Evolutionary conservation across 1,140 invertebrate genomes (phyloP), one percentile per base, ranked within the genome.

Genomic region (Cydia strobilella): DNA sequence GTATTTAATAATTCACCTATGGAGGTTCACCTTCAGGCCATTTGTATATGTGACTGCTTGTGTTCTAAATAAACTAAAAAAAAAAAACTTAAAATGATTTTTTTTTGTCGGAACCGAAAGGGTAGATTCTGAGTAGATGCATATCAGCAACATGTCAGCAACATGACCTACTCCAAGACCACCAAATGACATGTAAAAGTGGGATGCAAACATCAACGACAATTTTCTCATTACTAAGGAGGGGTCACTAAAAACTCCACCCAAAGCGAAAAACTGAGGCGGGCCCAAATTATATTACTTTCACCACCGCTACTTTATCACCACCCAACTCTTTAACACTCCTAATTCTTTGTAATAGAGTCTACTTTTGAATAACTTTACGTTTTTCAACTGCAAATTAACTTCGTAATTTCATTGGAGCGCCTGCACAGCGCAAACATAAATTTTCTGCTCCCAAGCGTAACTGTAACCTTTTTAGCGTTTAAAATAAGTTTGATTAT

Each of bases 401-500:
- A 69, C 65, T 69, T 69, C 23, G 65, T 39, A 69, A 18, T 69
- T 59, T 59, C 54, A 59, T 59, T 35, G 1, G 15, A 18, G 27
- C 15, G 31, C 65, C 2, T 69, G 3, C n/a, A 10, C 65, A 23
- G 6, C 10, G 54, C 65, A 69, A 39, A 13, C 2, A 20, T 69
- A 69, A 7, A 1, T 39, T 69, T 69, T 10, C 65, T 3, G 65
- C n/a, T 39, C 1, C n/a, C 4, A 35, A 69, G 20, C 7, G 12
- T 35, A 35, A 10, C 6, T 18, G 4, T 35, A 69, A 35, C 0
- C n/a, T 69, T 39, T 69, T 42, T 39, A 10, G 0, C 65, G 13
- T 48, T 45, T 74, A 7, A 23, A 3, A 77, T 45, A 45, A 66
- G 59, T 27, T 72, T 54, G 39, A 35, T 76, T 79, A 71, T 65